These are phyloP conservation scores for Brachyhypopomus occidentalis DNA, from an alignment of 2,113 vertebrate species.

Conservation along the genomic window DNA sequence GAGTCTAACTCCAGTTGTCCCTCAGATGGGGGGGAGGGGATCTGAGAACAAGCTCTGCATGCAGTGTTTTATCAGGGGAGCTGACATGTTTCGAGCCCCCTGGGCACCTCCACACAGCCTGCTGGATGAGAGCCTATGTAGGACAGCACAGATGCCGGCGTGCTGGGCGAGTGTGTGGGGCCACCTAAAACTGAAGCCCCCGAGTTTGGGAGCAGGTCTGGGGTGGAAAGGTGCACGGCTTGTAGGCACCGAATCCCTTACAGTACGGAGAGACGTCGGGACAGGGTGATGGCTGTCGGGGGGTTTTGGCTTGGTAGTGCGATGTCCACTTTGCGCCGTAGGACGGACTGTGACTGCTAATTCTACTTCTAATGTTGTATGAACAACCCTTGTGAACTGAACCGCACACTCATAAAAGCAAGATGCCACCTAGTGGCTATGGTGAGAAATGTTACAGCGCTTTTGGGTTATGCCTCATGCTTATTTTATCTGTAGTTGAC, in stretches of 20 bases:
- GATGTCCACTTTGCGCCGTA: background rate
- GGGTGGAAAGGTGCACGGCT: background rate
- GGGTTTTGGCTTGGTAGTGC: background rate
- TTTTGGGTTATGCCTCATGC: background rate
- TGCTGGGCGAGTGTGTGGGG: conserved; percentile 13
- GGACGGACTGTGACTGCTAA: background rate
- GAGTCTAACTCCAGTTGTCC: conserved; percentile 33
- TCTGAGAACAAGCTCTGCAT: conserved; percentile 52
- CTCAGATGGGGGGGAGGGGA: conserved; percentile 12
- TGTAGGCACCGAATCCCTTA: background rate
- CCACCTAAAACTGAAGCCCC: background rate
- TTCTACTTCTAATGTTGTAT: background rate
- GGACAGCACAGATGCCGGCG: conserved; percentile 60
- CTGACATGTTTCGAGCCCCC: conserved; percentile 76
- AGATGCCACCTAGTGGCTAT: background rate
- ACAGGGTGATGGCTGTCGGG: background rate
- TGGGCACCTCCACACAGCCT: conserved; percentile 63
- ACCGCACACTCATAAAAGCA: background rate
- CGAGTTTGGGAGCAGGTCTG: conserved; percentile 15
- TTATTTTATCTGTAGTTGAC: background rate
- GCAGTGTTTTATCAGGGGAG: conserved; percentile 71
- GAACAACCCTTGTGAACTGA: background rate
- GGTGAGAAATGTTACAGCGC: background rate
- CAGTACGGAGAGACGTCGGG: background rate
- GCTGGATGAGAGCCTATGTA: conserved; percentile 70